phyloP scores from a whole-genome alignment of 1,140 invertebrate species.

The Calycopis cecrops region DNA sequence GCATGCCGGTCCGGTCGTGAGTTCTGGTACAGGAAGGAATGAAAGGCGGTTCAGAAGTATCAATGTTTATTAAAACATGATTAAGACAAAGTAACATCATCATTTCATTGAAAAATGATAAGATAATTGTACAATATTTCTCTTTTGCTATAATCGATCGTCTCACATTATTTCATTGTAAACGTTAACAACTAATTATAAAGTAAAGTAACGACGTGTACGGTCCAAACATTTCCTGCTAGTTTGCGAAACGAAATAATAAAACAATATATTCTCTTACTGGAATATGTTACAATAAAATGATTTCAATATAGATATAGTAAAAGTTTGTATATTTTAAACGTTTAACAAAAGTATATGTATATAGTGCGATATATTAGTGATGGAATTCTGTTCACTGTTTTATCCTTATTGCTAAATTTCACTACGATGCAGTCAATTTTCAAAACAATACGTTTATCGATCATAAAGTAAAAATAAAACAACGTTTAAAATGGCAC shows the following conservation, averaged over 20 bases:
- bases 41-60: constrained; percentile 41
- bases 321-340: constrained; percentile 45
- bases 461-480: constrained; percentile 1
- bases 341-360: constrained; percentile 45
- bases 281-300: constrained; percentile 38
- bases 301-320: constrained; percentile 39
- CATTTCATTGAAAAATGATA: constrained; percentile 59
- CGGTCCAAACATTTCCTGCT: constrained; percentile 28
- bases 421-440: constrained; percentile 36
- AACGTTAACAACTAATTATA: constrained; percentile 26
- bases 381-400: constrained; percentile 36
- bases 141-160: constrained; percentile 21
- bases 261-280: constrained; percentile 38
- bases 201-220: constrained; percentile 28
- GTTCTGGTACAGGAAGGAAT: constrained; percentile 11
- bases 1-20: not conserved
- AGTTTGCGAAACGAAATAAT: constrained; percentile 31
- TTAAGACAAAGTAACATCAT: constrained; percentile 64
- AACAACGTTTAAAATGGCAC: constrained; percentile 19
- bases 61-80: constrained; percentile 70
- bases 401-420: constrained; percentile 35
- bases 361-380: constrained; percentile 38
- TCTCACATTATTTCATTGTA: constrained; percentile 25
- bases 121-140: constrained; percentile 37
- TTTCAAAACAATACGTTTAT: constrained; percentile 40